phyloP scores from a whole-genome alignment of 1,140 invertebrate species.

The Drosophila insularis region DNA sequence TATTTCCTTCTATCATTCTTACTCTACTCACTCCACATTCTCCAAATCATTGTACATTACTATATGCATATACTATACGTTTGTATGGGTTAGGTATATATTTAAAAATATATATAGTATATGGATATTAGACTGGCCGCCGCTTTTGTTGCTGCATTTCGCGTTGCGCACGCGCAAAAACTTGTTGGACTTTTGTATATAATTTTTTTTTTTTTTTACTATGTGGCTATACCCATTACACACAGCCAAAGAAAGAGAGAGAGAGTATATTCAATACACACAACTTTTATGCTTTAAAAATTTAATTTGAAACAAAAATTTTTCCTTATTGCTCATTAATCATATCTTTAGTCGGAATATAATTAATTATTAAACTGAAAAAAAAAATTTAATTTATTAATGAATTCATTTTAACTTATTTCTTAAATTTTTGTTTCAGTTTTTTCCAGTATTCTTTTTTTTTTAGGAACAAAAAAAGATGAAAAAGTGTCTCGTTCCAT shows the following conservation, averaged over 20 bases:
- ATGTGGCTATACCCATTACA: not conserved
- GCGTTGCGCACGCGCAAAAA: conserved; percentile 61
- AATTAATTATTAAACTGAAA: too few relatives aligned
- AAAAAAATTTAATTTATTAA: too few relatives aligned
- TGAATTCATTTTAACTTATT: too few relatives aligned
- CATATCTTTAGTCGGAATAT: too few relatives aligned
- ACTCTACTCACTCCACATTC: not conserved
- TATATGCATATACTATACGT: not conserved
- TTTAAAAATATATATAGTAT: not conserved
- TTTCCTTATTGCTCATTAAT: too few relatives aligned
- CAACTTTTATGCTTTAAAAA: too few relatives aligned
- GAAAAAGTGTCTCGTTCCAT: too few relatives aligned
- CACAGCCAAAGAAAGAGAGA: not conserved
- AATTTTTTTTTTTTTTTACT: not conserved
- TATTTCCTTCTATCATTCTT: not conserved
- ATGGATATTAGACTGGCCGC: not conserved
- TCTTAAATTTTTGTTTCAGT: too few relatives aligned
- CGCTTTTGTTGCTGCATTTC: conserved; percentile 39
- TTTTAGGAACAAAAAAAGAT: too few relatives aligned
- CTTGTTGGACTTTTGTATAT: conserved; percentile 48
- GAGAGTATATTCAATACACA: conserved; percentile 9
- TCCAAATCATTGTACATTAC: not conserved
- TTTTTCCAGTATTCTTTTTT: too few relatives aligned
- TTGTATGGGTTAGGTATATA: not conserved
- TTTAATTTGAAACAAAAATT: too few relatives aligned